These are phyloP conservation scores for Nycticryphes semicollaris DNA, from an alignment of 2,113 vertebrate species.

Conservation along the genomic window DNA sequence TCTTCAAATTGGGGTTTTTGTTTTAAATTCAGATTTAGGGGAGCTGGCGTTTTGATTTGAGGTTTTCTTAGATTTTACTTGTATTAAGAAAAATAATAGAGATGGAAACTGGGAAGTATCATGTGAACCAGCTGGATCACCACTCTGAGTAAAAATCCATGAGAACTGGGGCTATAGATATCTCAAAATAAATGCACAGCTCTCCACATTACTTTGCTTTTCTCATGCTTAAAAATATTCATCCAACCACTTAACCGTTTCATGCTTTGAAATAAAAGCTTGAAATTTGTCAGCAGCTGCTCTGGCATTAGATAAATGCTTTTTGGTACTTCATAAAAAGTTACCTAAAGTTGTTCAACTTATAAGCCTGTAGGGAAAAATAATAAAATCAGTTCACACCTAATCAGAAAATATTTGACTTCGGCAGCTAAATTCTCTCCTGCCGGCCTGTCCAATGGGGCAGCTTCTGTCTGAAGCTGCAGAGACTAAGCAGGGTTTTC, in stretches of 20 bases:
- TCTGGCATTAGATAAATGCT: conserved; percentile 40
- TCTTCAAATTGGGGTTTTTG: neutral
- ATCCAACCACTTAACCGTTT: conserved; percentile 27
- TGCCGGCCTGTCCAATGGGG: conserved; percentile 17
- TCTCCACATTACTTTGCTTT: conserved; percentile 1
- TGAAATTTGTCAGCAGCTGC: conserved; percentile 65
- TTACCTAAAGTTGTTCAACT: conserved; percentile 46
- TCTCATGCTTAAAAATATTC: conserved; percentile 24
- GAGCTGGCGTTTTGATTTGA: neutral
- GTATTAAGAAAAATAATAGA: neutral
- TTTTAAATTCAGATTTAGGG: neutral
- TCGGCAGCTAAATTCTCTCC: conserved; percentile 38
- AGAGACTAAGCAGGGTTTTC: neutral
- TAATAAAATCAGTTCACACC: conserved; percentile 60
- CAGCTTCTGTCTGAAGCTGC: neutral
- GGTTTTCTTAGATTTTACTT: neutral
- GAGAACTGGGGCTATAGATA: neutral
- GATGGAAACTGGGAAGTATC: neutral
- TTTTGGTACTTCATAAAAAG: conserved; percentile 58
- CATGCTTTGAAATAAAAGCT: conserved; percentile 50
- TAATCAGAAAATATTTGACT: conserved; percentile 60
- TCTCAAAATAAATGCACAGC: conserved; percentile 13
- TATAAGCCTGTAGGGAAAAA: conserved; percentile 45
- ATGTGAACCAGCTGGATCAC: neutral
- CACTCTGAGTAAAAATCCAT: neutral